A percentile compares a stretch with the other conserved stretches of the same genome.
Evolutionary conservation across 2,113 vertebrate genomes (phyloP).

Genomic region (Ursus arctos): DNA sequence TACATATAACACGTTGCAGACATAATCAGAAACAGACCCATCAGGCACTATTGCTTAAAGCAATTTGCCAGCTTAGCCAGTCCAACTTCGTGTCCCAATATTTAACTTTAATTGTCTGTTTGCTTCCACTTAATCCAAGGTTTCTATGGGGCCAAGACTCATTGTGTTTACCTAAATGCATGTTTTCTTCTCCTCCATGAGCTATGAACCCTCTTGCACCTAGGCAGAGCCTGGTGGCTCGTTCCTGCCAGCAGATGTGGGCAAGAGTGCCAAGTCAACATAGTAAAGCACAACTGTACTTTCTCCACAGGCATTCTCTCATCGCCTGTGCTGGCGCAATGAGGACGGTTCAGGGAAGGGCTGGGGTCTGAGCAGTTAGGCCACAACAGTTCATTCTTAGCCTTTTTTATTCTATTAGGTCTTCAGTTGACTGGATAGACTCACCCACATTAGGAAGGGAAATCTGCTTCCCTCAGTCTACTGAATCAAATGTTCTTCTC

Average conservation of each 20-base stretch:
- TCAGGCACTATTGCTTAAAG: background rate
- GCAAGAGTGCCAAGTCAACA: too few species aligned
- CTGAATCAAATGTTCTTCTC: background rate
- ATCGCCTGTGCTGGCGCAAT: background rate
- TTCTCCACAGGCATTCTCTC: background rate
- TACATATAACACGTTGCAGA: background rate
- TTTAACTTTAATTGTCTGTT: background rate
- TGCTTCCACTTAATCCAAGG: background rate
- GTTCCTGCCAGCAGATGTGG: background rate
- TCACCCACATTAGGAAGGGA: background rate
- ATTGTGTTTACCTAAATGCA: background rate
- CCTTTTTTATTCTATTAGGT: background rate
- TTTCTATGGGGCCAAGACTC: background rate
- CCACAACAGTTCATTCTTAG: background rate
- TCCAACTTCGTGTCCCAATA: background rate
- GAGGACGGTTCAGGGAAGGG: background rate
- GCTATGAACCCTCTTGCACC: background rate
- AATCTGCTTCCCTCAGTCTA: background rate
- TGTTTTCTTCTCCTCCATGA: background rate
- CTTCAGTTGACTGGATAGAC: background rate
- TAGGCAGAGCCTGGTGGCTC: background rate
- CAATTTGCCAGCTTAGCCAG: background rate
- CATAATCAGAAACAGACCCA: background rate
- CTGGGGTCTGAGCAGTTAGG: background rate
- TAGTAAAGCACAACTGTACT: background rate